These are phyloP conservation scores for Catagonus wagneri DNA, from an alignment of 2,113 vertebrate species.

Conservation along the genomic window DNA sequence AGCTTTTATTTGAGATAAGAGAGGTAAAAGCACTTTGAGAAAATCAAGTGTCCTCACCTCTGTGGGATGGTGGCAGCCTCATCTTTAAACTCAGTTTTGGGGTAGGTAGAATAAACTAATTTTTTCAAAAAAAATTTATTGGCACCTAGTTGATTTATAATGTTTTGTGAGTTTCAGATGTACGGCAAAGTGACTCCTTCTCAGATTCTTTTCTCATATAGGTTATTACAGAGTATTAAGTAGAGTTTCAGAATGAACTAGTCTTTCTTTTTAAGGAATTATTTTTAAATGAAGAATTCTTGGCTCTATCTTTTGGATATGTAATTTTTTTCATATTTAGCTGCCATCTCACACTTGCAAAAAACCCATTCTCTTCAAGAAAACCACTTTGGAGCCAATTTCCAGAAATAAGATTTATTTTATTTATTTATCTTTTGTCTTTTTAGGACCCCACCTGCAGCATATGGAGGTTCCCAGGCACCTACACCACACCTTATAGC, in stretches of 20 bases:
- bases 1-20: neutral
- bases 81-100: neutral
- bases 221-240: no score
- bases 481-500: no score
- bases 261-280: neutral
- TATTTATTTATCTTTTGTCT: no score
- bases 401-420: conserved; percentile 44
- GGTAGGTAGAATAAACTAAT: neutral
- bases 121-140: neutral
- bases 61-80: neutral
- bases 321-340: neutral
- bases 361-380: conserved; percentile 27
- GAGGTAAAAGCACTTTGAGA: neutral
- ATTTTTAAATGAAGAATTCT: conserved; percentile 47
- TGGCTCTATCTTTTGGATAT: conserved; percentile 3
- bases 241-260: neutral
- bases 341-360: conserved; percentile 10
- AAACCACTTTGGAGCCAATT: conserved; percentile 55
- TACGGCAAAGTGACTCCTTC: no score
- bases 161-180: neutral
- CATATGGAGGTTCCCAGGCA: no score
- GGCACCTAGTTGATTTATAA: neutral
- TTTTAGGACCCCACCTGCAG: no score
- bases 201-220: no score
- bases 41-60: neutral